Evolutionary conservation across 92 coral and sea anemone species (phyloP), one percentile per base, ranked within the genome.

Genomic region (Zoanthus sociatus): DNA sequence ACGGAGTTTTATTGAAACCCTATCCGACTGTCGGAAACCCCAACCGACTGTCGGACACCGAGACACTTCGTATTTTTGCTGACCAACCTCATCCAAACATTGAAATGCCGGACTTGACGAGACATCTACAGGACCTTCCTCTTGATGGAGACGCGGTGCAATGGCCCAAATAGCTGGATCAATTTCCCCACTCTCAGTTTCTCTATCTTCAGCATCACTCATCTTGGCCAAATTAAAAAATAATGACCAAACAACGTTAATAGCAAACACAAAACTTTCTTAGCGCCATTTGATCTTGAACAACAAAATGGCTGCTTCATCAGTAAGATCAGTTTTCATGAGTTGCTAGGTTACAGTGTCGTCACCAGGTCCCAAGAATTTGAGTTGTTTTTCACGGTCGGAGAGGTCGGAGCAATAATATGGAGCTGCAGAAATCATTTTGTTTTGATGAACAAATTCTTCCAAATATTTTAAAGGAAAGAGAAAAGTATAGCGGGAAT

Each of bases 31-130:
- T 26, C 26, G 26, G 26, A 26, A 26, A 26, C 26, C 26, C 26
- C 26, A 26, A 26, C 26, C 26, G 26, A 26, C 26, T 0, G 26
- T 26, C 26, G 26, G 26, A 26, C 26, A 26, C 26, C 26, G 26
- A 26, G 26, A 26, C 26, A 26, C 26, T 26, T 26, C 26, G 26
- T 71, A 1, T 71, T 71, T 45, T 76, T 7, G 0, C 5, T 6
- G 10, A 87, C 92, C 75, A 32, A 97, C 99, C 93, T 97, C 98
- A 83, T 97, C 98, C 17, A 97, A 89, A 77, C 99, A 97, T 77
- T 97, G 99, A 90, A 97, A 97, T 56, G 99, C 99, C 15, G 99
- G 99, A 81, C 98, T 97, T 18, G 99, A 94, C 9, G 97, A 92
- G 3, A 97, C 98, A 93, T 97, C 99, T 5, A 93, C 94, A 3